phyloP scores from a whole-genome alignment of 1,140 invertebrate genomes.

The Arctopsyche grandis region DNA sequence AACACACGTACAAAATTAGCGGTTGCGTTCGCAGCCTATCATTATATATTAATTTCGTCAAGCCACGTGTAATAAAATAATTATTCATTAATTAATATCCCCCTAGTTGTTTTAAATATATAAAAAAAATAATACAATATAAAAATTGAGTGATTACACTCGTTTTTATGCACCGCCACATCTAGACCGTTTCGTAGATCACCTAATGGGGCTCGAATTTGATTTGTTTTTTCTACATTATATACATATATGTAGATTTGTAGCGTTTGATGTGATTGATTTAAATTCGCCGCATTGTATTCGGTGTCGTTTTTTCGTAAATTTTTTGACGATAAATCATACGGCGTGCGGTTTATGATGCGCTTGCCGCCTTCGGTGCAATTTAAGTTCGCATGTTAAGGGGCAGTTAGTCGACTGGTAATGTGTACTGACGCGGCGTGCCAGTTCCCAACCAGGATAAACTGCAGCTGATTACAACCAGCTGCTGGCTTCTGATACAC shows the following conservation, averaged over 20 bases:
- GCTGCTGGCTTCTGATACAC: constrained; percentile 2
- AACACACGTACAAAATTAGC: constrained; percentile 12
- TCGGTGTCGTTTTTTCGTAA: too few species aligned
- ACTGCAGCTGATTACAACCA: constrained; percentile 8
- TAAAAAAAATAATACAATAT: too few species aligned
- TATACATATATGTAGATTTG: too few species aligned
- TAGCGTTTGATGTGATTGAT: too few species aligned
- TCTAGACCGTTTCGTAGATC: too few species aligned
- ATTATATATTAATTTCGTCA: constrained; percentile 18
- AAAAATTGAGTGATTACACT: too few species aligned
- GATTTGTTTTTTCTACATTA: too few species aligned
- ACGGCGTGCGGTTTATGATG: too few species aligned
- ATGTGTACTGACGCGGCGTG: constrained; percentile 36
- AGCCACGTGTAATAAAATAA: constrained; percentile 6
- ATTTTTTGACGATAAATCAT: too few species aligned
- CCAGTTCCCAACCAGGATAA: constrained; percentile 32
- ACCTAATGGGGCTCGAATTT: too few species aligned
- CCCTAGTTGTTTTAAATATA: not conserved
- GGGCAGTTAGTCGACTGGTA: constrained; percentile 34
- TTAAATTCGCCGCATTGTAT: too few species aligned
- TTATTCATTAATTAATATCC: not conserved
- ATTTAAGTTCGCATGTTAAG: constrained; percentile 34
- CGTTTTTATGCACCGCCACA: too few species aligned
- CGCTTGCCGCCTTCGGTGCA: not conserved
- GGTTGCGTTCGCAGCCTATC: not conserved